Evolutionary conservation across 2,888 invertebrate species (phyloP), one percentile per base, ranked within the genome.

Genomic region (Melieria crassipennis): DNA sequence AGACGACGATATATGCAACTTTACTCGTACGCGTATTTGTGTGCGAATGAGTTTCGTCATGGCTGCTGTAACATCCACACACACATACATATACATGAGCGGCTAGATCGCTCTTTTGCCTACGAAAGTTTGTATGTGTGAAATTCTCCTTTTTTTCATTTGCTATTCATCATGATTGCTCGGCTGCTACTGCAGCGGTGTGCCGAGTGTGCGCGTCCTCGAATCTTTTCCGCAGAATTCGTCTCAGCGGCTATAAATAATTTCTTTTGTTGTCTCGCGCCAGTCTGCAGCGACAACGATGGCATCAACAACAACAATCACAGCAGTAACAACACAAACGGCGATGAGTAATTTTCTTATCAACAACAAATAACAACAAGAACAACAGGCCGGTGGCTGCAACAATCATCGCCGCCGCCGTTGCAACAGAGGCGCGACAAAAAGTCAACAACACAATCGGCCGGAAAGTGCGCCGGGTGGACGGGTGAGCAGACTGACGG

Each of bases 181-280:
- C 30, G 30, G 30, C 30, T 30, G 2, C 30, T 30, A 30, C 30
- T 30, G 30, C 30, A 30, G 30, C 30, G 30, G 1, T 3, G 30
- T 30, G 30, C 30, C 30, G 30, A 30, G 30, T 30, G 3, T 30
- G 30, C 30, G 30, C 30, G 30, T 30, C 30, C 30, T 30, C 30
- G 1, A 30, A 30, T 30, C 30, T 30, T 30, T 30, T 30, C 30
- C 30, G 30, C 30, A 30, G 30, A 30, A 30, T 30, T 30, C 30
- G 30, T 30, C 30, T 30, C 30, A 30, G 30, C 30, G 30, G 30
- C 30, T 30, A 61, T 13, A 58, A 16, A 58, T 65, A 30, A 45
- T 46, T 79, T 81, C 76, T 81, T 81, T 81, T 81, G 80, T 82
- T 82, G 80, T 82, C 81, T 81, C 82, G 81, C 79, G 75, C 77